Percentiles rank a stretch among this genome's conserved stretches.
Conservation (phyloP, 1,140 invertebrate species). For the Triops cancriformis region DNA sequence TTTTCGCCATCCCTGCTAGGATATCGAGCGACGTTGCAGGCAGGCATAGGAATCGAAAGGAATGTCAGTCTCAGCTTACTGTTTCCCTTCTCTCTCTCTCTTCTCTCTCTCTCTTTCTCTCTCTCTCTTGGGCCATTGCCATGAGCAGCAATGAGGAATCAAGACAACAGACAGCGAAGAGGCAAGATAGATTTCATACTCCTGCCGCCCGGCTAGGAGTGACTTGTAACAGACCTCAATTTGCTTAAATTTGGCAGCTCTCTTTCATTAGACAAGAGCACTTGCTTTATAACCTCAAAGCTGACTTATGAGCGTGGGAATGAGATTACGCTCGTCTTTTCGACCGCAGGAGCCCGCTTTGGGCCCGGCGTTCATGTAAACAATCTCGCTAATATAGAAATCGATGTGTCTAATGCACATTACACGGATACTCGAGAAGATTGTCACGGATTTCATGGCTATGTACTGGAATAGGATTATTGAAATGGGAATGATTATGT, state of each 20-base stretch:
- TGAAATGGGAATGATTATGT: no score
- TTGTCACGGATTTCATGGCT: no score
- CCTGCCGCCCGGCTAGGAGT: neutral
- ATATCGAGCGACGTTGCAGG: neutral
- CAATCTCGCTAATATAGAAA: no score
- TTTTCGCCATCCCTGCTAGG: neutral
- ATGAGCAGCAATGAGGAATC: neutral
- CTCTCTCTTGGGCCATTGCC: neutral
- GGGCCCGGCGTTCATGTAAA: no score
- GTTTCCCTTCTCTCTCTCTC: neutral
- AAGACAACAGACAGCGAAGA: neutral
- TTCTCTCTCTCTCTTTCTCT: no score
- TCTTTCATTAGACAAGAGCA: neutral
- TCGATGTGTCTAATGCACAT: no score
- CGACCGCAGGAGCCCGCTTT: neutral
- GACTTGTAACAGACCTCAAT: neutral
- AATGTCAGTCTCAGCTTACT: neutral
- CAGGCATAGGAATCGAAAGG: neutral
- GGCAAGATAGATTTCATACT: neutral
- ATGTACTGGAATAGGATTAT: no score
- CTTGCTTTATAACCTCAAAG: neutral
- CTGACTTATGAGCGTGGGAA: neutral
- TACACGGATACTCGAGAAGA: no score
- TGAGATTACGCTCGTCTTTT: neutral
- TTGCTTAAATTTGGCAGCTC: slow-evolving; percentile 10